These are phyloP conservation scores for Oreohelix idahoensis DNA, from an alignment of 1,140 invertebrate species.

Conservation along the genomic window DNA sequence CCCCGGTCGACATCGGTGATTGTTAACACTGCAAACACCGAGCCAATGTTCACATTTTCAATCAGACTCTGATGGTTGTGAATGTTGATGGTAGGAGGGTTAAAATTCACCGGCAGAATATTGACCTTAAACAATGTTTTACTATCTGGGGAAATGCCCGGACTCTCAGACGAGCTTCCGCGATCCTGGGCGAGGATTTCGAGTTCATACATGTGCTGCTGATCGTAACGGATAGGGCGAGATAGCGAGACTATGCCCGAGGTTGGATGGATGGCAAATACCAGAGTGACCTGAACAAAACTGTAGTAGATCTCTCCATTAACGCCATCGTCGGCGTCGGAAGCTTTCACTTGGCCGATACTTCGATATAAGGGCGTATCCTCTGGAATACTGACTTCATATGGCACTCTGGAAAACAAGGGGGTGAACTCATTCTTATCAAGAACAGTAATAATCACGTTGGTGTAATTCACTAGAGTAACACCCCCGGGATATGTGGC, in stretches of 20 bases:
- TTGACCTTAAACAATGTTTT: slow-evolving; percentile 83
- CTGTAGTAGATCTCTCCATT: slow-evolving; percentile 98
- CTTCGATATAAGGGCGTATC: slow-evolving; percentile 85
- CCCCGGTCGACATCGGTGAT: slow-evolving; percentile 88
- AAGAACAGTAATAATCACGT: slow-evolving; percentile 84
- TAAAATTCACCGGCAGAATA: slow-evolving; percentile 89
- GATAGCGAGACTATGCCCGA: slow-evolving; percentile 90
- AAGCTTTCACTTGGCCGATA: slow-evolving; percentile 80
- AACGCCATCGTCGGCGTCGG: slow-evolving; percentile 93
- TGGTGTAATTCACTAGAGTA: slow-evolving; percentile 80
- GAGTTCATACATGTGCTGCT: slow-evolving; percentile 78
- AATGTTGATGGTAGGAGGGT: slow-evolving; percentile 87
- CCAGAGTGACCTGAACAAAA: slow-evolving; percentile 85
- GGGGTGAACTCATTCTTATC: slow-evolving; percentile 95
- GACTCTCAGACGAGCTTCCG: slow-evolving; percentile 77
- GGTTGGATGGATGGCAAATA: slow-evolving; percentile 93
- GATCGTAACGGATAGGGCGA: slow-evolving; percentile 77
- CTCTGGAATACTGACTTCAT: slow-evolving; percentile 89
- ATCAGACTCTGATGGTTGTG: slow-evolving; percentile 83
- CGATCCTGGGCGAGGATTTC: slow-evolving; percentile 88
- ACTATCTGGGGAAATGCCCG: slow-evolving; percentile 75
- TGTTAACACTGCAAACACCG: slow-evolving; percentile 86
- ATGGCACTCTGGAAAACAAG: slow-evolving; percentile 89
- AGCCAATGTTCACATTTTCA: slow-evolving; percentile 77
- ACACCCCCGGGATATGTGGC: slow-evolving; percentile 73